A percentile compares a stretch with the other conserved stretches of the same genome.
Conservation (phyloP, 2,888 invertebrate species). For the Polydrusus pterygomalis region DNA sequence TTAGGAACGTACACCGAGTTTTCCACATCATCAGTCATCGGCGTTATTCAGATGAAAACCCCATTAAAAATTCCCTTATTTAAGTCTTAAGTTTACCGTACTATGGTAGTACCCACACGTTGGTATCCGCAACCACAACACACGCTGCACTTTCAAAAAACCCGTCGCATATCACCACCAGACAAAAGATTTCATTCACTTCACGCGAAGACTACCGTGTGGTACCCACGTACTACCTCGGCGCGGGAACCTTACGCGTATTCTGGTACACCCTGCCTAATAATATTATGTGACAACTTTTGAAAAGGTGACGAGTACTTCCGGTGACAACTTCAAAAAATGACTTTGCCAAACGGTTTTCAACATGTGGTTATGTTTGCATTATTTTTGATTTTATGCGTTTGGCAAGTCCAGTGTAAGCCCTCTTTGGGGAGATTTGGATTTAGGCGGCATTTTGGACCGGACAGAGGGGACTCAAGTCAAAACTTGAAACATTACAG, state of each 20-base stretch:
- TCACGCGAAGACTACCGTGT: constrained; percentile 12
- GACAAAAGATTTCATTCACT: constrained; percentile 40
- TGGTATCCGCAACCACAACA: constrained; percentile 17
- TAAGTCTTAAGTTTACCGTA: constrained; percentile 16
- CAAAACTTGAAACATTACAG: constrained; percentile 71
- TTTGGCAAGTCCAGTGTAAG: constrained; percentile 65
- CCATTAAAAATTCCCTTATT: background rate
- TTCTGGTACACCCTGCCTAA: background rate
- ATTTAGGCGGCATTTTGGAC: constrained; percentile 62
- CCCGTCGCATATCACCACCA: constrained; percentile 3
- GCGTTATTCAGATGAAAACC: background rate
- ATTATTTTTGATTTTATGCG: constrained; percentile 61
- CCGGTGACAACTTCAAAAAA: constrained; percentile 19
- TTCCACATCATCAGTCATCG: background rate
- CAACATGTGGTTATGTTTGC: constrained; percentile 61
- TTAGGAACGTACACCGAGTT: background rate
- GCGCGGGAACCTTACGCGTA: constrained; percentile 11
- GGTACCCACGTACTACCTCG: constrained; percentile 13
- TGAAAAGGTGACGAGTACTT: constrained; percentile 4
- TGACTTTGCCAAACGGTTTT: constrained; percentile 49
- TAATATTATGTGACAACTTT: constrained; percentile 23
- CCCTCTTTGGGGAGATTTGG: constrained; percentile 61
- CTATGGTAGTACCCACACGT: constrained; percentile 20
- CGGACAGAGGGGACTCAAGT: constrained; percentile 53
- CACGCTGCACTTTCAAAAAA: constrained; percentile 39